Evolutionary conservation across 1,140 invertebrate genomes (phyloP).

Genomic region (Bombus vancouverensis): DNA sequence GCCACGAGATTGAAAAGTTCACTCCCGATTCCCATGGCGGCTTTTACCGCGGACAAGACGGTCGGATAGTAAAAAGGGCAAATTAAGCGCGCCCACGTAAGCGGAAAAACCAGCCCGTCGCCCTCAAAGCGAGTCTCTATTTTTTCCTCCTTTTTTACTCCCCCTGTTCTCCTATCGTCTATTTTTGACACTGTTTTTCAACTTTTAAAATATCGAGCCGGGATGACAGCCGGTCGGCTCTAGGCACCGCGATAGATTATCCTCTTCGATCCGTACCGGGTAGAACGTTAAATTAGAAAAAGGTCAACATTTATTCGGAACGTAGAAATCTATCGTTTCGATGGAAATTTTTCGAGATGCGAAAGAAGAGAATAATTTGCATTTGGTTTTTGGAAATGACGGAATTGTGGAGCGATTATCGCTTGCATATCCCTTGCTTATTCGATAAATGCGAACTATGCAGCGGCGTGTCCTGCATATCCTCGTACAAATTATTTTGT

Average conservation of each 20-base stretch:
- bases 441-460: too few species aligned
- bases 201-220: background rate
- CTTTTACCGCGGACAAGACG: conserved; percentile 53
- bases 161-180: too few species aligned
- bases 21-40: conserved; percentile 21
- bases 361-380: background rate
- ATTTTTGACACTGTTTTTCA: background rate
- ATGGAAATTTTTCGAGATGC: background rate
- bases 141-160: background rate
- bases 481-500: too few species aligned
- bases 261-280: background rate
- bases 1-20: conserved; percentile 58
- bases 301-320: background rate
- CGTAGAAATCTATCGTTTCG: background rate
- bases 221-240: background rate
- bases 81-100: conserved; percentile 56
- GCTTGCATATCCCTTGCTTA: too few species aligned
- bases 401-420: too few species aligned
- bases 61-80: conserved; percentile 41
- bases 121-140: conserved; percentile 6
- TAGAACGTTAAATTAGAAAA: background rate
- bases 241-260: background rate
- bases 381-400: background rate
- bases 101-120: conserved; percentile 28
- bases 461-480: too few species aligned